These are phyloP conservation scores for Endotricha flammealis DNA, from an alignment of 2,888 invertebrate genomes.

Conservation along the genomic window DNA sequence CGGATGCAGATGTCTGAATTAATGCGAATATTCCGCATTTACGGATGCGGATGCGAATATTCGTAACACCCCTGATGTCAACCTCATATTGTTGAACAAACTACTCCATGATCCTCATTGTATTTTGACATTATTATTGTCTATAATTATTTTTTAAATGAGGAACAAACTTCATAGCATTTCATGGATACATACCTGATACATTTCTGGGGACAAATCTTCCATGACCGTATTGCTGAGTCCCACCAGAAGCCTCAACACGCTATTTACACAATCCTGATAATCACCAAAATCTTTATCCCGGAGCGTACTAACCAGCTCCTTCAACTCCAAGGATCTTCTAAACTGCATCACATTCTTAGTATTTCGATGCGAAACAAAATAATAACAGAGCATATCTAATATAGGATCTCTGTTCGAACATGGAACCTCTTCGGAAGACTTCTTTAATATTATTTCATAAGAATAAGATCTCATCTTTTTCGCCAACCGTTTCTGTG, in stretches of 20 bases:
- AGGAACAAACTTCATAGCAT: too few relatives aligned
- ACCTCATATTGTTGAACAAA: too few relatives aligned
- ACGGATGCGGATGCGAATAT: too few relatives aligned
- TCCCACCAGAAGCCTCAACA: slow-evolving; percentile 47
- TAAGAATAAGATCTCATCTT: slow-evolving; percentile 62
- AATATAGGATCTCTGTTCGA: slow-evolving; percentile 46
- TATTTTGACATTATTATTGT: too few relatives aligned
- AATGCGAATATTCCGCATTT: too few relatives aligned
- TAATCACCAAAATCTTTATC: slow-evolving; percentile 42
- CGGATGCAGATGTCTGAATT: too few relatives aligned
- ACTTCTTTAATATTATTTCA: slow-evolving; percentile 63
- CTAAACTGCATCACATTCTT: slow-evolving; percentile 60
- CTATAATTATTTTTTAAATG: slow-evolving; percentile 8
- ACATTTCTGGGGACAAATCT: slow-evolving; percentile 50
- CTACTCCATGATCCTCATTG: too few relatives aligned
- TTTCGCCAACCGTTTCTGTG: slow-evolving; percentile 41
- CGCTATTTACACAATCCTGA: slow-evolving; percentile 41
- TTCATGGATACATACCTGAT: slow-evolving; percentile 58
- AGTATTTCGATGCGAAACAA: slow-evolving; percentile 45
- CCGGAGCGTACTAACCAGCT: slow-evolving; percentile 42
- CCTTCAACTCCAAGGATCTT: slow-evolving; percentile 49
- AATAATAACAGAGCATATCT: slow-evolving; percentile 56
- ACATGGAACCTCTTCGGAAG: slow-evolving; percentile 33
- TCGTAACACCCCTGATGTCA: too few relatives aligned
- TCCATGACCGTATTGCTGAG: slow-evolving; percentile 48